These are phyloP conservation scores for Kradibia gibbosae DNA, from an alignment of 1,140 invertebrate genomes.

Conservation along the genomic window DNA sequence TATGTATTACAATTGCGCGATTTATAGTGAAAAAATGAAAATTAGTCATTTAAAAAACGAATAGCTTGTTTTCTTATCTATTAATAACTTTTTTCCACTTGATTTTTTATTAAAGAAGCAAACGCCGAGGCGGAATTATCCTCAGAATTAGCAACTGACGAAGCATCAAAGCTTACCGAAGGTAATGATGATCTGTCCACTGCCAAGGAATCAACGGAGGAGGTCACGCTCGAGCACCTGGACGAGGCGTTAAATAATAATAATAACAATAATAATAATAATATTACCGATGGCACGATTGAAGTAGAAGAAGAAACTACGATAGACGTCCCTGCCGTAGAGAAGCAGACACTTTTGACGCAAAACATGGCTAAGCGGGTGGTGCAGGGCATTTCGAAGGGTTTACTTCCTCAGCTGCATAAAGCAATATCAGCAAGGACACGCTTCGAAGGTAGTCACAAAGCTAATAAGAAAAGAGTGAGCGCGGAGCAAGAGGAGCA, in stretches of 20 bases:
- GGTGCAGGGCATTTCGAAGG: constrained; percentile 73
- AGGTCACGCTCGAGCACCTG: constrained; percentile 59
- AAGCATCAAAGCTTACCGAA: background rate
- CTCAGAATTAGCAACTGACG: background rate
- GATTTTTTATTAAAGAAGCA: background rate
- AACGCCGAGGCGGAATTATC: background rate
- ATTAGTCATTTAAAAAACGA: background rate
- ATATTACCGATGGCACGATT: constrained; percentile 57
- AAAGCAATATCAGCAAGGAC: constrained; percentile 81
- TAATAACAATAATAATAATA: constrained; percentile 57
- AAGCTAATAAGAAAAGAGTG: constrained; percentile 81
- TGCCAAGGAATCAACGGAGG: constrained; percentile 49
- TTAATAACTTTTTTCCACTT: background rate
- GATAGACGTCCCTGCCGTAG: constrained; percentile 68
- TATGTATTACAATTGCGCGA: too few species aligned
- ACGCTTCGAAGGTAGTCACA: constrained; percentile 85
- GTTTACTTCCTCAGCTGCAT: constrained; percentile 79
- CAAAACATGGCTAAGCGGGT: constrained; percentile 83
- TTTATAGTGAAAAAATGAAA: too few species aligned
- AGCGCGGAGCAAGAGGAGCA: constrained; percentile 84
- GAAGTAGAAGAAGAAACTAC: constrained; percentile 38
- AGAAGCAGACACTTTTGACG: constrained; percentile 76
- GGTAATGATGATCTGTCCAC: background rate
- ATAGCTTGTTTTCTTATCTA: background rate
- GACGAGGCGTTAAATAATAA: constrained; percentile 62